Conservation (phyloP, 1,140 invertebrate species). For the Lasioglossum baleicum region DNA sequence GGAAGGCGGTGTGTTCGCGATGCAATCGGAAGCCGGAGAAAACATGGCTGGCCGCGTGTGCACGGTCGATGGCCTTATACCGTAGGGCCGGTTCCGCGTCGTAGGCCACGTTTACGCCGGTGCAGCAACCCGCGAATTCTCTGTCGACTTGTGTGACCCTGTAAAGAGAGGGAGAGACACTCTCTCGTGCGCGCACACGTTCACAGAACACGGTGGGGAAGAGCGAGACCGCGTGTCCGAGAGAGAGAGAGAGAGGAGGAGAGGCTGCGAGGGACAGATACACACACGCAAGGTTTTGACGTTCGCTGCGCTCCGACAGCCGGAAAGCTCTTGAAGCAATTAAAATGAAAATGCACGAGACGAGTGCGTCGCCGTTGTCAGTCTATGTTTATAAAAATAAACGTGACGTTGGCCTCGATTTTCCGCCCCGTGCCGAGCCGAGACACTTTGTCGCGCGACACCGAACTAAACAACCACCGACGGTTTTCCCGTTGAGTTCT, state of each 20-base stretch:
- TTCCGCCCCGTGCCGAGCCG: background rate
- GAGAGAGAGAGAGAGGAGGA: too few relatives aligned
- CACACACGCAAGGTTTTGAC: background rate
- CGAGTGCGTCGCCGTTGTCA: background rate
- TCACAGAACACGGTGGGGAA: too few relatives aligned
- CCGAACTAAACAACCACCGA: background rate
- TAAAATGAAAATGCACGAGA: slow-evolving; percentile 1
- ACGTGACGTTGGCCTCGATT: background rate
- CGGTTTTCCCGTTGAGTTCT: background rate
- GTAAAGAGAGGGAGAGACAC: too few relatives aligned
- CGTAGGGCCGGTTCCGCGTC: background rate
- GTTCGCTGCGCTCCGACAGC: background rate
- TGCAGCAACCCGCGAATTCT: background rate
- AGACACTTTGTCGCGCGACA: background rate
- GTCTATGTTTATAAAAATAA: background rate
- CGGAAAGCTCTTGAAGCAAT: background rate
- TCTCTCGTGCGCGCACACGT: too few relatives aligned
- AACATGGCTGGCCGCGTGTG: too few relatives aligned
- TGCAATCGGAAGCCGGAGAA: too few relatives aligned
- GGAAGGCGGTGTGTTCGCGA: background rate
- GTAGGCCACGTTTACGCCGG: background rate
- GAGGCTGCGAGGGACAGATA: too few relatives aligned
- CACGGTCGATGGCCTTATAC: background rate
- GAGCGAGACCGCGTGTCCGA: too few relatives aligned
- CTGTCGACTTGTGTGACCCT: too few relatives aligned